Conservation (phyloP, 2,797 vertebrate genomes). For the Columba guinea region DNA sequence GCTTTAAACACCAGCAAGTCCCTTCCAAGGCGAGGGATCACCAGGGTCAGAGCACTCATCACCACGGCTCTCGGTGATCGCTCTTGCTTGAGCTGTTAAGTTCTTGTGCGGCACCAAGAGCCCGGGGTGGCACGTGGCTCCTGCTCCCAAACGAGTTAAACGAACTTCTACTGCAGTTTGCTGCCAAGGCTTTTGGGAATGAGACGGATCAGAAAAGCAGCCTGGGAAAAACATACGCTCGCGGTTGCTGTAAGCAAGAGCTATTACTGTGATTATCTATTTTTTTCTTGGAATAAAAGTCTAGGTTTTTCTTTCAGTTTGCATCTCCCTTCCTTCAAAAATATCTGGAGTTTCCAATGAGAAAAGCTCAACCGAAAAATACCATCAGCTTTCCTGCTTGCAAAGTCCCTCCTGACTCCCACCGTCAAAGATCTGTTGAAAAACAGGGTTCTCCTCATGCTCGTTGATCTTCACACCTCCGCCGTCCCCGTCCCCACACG, state of each 20-base stretch:
- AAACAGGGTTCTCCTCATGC: neutral
- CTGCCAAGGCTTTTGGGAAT: conserved; percentile 19
- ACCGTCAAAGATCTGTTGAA: neutral
- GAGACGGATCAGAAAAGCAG: neutral
- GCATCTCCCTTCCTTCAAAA: neutral
- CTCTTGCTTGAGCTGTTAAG: neutral
- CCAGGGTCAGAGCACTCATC: neutral
- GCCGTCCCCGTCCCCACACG: accelerated
- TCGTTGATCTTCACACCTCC: neutral
- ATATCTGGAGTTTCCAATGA: neutral
- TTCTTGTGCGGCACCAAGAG: neutral
- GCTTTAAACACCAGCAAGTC: neutral
- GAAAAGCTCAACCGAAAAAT: neutral
- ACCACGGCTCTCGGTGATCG: accelerated
- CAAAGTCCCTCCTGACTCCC: neutral
- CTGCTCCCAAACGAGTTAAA: conserved; percentile 5
- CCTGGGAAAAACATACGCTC: neutral
- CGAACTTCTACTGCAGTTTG: neutral
- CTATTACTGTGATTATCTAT: neutral
- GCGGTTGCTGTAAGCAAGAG: neutral
- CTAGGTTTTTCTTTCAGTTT: neutral
- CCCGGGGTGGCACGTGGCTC: neutral
- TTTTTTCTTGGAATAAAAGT: neutral
- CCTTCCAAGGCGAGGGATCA: neutral
- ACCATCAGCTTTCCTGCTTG: neutral